phyloP scores from a whole-genome alignment of 2,113 vertebrate genomes.

The Ameiurus melas region DNA sequence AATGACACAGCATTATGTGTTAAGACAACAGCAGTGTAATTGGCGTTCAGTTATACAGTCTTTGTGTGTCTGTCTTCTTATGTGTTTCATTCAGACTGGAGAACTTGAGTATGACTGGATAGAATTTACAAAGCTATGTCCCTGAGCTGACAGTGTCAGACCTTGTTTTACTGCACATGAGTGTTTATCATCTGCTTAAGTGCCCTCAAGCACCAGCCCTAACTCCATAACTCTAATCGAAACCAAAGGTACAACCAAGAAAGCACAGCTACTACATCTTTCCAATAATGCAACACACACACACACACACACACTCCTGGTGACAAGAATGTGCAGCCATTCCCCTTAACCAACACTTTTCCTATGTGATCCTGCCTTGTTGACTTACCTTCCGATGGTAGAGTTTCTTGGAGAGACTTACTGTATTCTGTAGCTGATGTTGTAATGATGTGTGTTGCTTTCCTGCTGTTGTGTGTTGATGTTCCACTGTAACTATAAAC shows the following conservation, averaged over 20 bases:
- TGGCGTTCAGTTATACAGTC: neutral
- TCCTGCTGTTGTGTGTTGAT: no score
- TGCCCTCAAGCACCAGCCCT: constrained; percentile 63
- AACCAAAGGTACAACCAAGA: constrained; percentile 65
- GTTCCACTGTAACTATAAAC: no score
- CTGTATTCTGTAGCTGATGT: neutral
- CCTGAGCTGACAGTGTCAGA: constrained; percentile 65
- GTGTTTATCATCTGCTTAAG: constrained; percentile 72
- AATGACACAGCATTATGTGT: neutral
- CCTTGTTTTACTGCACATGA: constrained; percentile 66
- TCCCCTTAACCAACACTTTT: neutral
- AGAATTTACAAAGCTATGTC: constrained; percentile 50
- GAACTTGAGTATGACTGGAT: constrained; percentile 29
- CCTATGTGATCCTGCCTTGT: neutral
- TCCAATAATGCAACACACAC: constrained; percentile 37
- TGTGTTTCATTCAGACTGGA: neutral
- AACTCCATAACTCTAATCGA: constrained; percentile 62
- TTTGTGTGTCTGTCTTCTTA: neutral
- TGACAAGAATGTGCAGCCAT: constrained; percentile 2
- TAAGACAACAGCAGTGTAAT: neutral
- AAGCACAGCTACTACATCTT: constrained; percentile 53
- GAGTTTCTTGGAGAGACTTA: neutral
- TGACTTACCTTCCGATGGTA: neutral
- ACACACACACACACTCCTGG: constrained; percentile 29
- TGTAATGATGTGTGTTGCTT: neutral